Evolutionary conservation across 2,113 vertebrate genomes (phyloP).

Genomic region (Carassius auratus): DNA sequence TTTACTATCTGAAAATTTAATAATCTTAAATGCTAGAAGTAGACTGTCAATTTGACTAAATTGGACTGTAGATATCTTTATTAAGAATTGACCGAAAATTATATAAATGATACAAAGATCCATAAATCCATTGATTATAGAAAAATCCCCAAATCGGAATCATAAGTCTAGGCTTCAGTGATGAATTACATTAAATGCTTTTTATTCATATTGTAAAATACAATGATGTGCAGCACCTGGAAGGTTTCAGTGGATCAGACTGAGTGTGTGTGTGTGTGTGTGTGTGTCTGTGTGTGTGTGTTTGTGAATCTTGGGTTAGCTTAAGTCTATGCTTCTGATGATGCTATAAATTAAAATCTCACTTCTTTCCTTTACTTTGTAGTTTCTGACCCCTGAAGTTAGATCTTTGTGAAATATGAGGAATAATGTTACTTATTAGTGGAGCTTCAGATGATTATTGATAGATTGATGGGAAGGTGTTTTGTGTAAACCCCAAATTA

Average conservation of each 20-base stretch:
- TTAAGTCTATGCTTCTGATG: constrained; percentile 68
- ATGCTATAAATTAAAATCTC: constrained; percentile 65
- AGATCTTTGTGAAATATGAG: constrained; percentile 21
- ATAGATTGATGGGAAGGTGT: constrained; percentile 29
- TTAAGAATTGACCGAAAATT: neutral
- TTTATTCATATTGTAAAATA: neutral
- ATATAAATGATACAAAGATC: too few relatives aligned
- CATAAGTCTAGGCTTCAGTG: neutral
- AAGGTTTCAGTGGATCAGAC: constrained; percentile 60
- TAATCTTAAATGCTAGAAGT: neutral
- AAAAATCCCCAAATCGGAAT: neutral
- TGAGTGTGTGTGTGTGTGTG: constrained; percentile 35
- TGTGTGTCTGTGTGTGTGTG: constrained; percentile 32
- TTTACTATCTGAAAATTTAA: neutral
- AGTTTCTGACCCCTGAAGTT: constrained; percentile 34
- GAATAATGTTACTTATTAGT: constrained; percentile 39
- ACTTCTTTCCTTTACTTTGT: constrained; percentile 45
- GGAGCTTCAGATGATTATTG: constrained; percentile 38
- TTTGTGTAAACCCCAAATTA: constrained; percentile 6
- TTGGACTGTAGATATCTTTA: neutral
- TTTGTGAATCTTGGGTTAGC: constrained; percentile 63
- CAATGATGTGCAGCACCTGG: constrained; percentile 61
- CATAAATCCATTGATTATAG: too few relatives aligned
- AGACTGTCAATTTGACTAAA: neutral
- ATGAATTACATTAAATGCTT: neutral